Evolutionary conservation across 64 coral and sea anemone species (phyloP), one percentile per base, ranked within the genome.

Genomic region (Montipora capricornis): DNA sequence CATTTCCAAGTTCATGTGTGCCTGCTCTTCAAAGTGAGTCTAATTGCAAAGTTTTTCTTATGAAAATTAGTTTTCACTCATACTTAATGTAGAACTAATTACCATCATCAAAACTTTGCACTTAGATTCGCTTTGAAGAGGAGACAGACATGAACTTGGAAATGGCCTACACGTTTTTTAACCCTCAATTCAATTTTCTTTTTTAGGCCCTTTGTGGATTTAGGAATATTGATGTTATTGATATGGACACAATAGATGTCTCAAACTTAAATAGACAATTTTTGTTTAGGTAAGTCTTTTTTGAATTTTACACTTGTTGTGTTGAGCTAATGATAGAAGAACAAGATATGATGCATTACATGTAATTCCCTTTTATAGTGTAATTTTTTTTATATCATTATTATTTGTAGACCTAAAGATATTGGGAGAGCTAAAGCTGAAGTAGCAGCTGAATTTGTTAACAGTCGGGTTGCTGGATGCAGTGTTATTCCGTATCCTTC

Each of bases 211-310:
- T 95, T 3, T 88, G 94, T 93, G 97, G 97, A 19, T 94, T 98
- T 79, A 90, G 91, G 61, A 95, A 98, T 62, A 98, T 98, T 83
- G 94, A 98, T 84, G 97, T 98, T 11, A 98, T 98, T 94, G 97
- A 98, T 68, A 98, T 98, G 97, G 97, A 98, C 73, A 98, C 97
- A 45, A 98, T 98, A 86, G 97, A 98, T 86, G 75, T 98, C 48
- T 98, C 97, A 90, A 98, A 98, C 66, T 91, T 98, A 73, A 98
- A 98, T 92, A 91, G 97, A 89, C 97, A 98, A 77, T 98, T 98
- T 71, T 51, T 98, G 19, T 98, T 98, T 80, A 98, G 97, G 97
- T 98, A 89, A 73, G 50, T 50, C 20, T 46, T 3, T 14, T 71
- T 71, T 71, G 11, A 7, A 16, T 12, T 64, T 64, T 3, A 16